Percentiles rank a stretch among this genome's conserved stretches.
phyloP scores from a whole-genome alignment of 2,888 invertebrate species.

The Patella pellucida region DNA sequence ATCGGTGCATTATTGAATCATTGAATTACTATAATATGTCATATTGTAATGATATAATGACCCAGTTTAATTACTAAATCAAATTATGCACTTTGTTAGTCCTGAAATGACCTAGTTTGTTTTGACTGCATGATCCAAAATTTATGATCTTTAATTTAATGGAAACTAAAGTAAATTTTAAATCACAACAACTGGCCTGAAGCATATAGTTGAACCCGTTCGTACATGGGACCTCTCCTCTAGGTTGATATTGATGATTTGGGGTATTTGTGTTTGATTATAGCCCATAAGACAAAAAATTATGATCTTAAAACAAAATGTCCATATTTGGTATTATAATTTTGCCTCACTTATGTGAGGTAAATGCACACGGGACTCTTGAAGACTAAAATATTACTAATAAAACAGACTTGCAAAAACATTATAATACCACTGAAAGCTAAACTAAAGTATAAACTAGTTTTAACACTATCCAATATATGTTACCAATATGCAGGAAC shows the following conservation, averaged over 20 bases:
- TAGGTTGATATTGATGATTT: not conserved
- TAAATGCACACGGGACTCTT: not conserved
- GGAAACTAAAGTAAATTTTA: no score
- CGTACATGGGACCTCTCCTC: no score
- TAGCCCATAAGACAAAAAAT: not conserved
- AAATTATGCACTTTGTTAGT: no score
- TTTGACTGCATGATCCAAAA: no score
- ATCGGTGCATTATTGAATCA: no score
- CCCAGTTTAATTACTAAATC: no score
- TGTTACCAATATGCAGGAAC: not conserved
- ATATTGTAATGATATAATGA: no score
- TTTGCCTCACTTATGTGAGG: not conserved
- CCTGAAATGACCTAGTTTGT: no score
- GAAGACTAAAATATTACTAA: not conserved
- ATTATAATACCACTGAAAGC: not conserved
- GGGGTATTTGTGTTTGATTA: not conserved
- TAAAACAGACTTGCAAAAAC: not conserved
- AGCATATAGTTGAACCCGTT: no score
- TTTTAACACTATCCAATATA: not conserved
- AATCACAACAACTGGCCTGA: no score
- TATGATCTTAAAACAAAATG: not conserved
- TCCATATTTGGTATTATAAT: not conserved
- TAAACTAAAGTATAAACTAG: not conserved
- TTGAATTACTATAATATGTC: no score
- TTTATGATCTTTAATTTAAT: no score